Evolutionary conservation across 2,113 vertebrate species (phyloP), one percentile per base, ranked within the genome.

Genomic region (Lipotes vexillifer): DNA sequence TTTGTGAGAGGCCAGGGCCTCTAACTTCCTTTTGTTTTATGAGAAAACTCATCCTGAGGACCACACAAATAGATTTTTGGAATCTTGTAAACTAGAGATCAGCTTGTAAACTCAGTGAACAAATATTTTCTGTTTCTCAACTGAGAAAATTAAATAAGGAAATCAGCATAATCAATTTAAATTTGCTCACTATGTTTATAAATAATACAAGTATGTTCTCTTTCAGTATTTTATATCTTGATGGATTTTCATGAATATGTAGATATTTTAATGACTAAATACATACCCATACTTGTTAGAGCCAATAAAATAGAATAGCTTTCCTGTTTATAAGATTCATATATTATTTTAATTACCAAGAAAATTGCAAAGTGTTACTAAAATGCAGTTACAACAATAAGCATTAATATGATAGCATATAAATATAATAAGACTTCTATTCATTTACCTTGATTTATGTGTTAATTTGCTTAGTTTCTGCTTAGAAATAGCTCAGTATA

Each of bases 131-230:
- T 83, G 41, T 81, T 83, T 93, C 61, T 94, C 63, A 68, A 3
- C 33, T 94, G 80, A 82, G 25, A 97, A 95, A 59, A n/a, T 82
- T 92, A 69, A 88, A 68, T 87, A 92, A 88, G 41, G 63, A 93
- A 93, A 69, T 74, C 33, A 92, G 9, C 66, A 69, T 93, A 75
- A 88, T 57, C 23, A 87, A 55, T 88, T 88, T 92, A 44, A 85
- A 77, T 66, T 82, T 88, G 46, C 33, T 87, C 29, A 74, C 31
- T 95, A 4, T 25, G 49, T 88, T 38, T 75, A 33, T 93, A 90
- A 77, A 59, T 83, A 77, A 77, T 80, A 17, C 0, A 63, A 3
- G 4, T 59, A 41, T 77, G 18, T 86, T 74, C 18, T 59, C 23
- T 82, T 86, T 95, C 21, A 88, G 83, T 38, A 41, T 90, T 93